Evolutionary conservation across 1,140 invertebrate genomes (phyloP), one percentile per base, ranked within the genome.

Genomic region (Drosophila parabipectinata): DNA sequence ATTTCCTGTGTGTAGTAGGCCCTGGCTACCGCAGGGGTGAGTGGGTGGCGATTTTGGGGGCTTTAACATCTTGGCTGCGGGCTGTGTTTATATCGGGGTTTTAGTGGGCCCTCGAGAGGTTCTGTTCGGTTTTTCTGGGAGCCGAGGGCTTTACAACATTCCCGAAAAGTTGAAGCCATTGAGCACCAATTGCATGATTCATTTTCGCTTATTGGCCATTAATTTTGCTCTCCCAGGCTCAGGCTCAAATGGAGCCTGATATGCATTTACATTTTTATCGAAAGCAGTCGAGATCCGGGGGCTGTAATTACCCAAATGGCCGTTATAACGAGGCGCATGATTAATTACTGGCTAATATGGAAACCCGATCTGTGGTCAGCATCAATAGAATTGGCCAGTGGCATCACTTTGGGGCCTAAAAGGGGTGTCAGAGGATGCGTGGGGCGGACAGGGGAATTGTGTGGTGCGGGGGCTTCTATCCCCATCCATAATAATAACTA

Each of bases 1-100:
- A 87, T 85, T 85, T 87, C 78, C 82, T 51, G 18, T 66, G 61
- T 60, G 9, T 47, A 26, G 10, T 37, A 18, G 41, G 41, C 41
- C 14, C 41, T 44, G 41, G 41, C 18, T 15, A 30, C 18, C 47
- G 61, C 45, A 48, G 32, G 57, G 45, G 53, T 60, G 68, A 39
- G 41, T 12, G 24, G 53, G 24, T 45, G 55, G 50, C 44, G 47
- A 45, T 53, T 18, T 21, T 4, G 64, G 73, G 57, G 54, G 60
- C 48, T 51, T 45, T 61, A 72, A 50, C 68, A 73, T 71, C 81
- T 85, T 85, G 62, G 69, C 77, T 71, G 63, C 61, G 69, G 67
- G 68, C 74, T 64, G 63, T 75, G 79, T 82, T 82, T 87, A 78
- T 85, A 85, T 85, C 69, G 81, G 57, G 78, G 64, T 87, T 85